Evolutionary conservation across 2,888 invertebrate species (phyloP).

Genomic region (Apomyelois bistriatella): DNA sequence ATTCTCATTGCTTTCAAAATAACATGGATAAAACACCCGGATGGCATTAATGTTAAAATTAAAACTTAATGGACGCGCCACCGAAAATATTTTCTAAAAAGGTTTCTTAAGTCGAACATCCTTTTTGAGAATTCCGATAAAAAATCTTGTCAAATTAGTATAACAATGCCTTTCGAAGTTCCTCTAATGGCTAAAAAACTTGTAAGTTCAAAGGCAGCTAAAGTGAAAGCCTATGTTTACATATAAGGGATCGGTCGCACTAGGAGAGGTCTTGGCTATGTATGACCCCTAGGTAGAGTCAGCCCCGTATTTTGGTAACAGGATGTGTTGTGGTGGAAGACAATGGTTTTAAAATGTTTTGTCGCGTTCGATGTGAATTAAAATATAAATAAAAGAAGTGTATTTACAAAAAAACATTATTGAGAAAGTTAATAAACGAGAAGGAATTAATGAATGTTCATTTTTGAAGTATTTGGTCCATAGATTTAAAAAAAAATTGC

Average conservation of each 20-base stretch:
- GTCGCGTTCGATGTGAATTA: background rate
- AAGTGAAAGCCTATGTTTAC: slow-evolving; percentile 13
- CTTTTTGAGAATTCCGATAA: background rate
- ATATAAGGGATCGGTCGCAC: slow-evolving; percentile 9
- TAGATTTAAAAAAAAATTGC: too few relatives aligned
- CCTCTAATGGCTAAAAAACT: slow-evolving; percentile 8
- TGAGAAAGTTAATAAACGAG: too few relatives aligned
- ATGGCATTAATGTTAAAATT: too few relatives aligned
- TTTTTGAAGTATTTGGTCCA: too few relatives aligned
- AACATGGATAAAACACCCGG: too few relatives aligned
- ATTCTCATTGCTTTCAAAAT: too few relatives aligned
- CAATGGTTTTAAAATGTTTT: background rate
- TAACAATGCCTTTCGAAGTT: slow-evolving; percentile 1
- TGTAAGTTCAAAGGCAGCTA: slow-evolving; percentile 6
- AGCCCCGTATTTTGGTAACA: background rate
- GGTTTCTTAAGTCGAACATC: background rate
- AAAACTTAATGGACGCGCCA: background rate
- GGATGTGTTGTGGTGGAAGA: background rate
- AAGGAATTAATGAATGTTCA: too few relatives aligned
- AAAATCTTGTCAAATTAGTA: slow-evolving; percentile 11
- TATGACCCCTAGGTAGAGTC: slow-evolving; percentile 1
- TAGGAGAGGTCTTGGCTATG: background rate
- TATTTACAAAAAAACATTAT: too few relatives aligned
- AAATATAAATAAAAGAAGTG: too few relatives aligned
- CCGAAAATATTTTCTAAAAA: slow-evolving; percentile 1